Conservation (phyloP, 2,113 vertebrate species). For the Grammomys dolichurus region DNA sequence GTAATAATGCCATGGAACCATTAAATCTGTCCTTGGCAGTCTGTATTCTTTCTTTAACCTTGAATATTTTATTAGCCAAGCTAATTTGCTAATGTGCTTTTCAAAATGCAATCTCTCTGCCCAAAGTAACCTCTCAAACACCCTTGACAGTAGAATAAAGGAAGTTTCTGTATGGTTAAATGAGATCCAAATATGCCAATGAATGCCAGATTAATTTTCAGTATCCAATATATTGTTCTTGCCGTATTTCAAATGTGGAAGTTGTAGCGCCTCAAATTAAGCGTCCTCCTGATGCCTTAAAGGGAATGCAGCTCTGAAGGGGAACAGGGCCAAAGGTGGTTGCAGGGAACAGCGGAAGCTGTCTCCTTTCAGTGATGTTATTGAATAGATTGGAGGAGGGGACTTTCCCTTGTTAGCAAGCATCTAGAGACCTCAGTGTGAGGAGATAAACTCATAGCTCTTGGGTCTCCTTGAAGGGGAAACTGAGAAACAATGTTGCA, state of each 20-base stretch:
- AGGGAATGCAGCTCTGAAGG: neutral
- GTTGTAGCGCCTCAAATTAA: slow-evolving; percentile 40
- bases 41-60: slow-evolving; percentile 54
- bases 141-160: slow-evolving; percentile 2
- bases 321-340: neutral
- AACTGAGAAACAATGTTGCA: neutral
- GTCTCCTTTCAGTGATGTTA: slow-evolving; percentile 17
- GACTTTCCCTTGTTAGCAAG: neutral
- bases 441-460: neutral
- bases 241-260: neutral
- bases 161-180: neutral
- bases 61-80: slow-evolving; percentile 64
- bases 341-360: slow-evolving; percentile 4
- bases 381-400: neutral
- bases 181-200: neutral
- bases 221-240: neutral
- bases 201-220: neutral
- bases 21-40: slow-evolving; percentile 35
- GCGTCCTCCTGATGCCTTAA: slow-evolving; percentile 3
- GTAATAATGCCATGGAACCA: neutral
- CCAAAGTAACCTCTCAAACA: neutral
- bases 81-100: slow-evolving; percentile 67
- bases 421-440: neutral
- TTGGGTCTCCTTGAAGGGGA: neutral
- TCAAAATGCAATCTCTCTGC: slow-evolving; percentile 25